Base-by-base conservation (phyloP, 1,140 invertebrate species). In the Phocides pigmalion region DNA sequence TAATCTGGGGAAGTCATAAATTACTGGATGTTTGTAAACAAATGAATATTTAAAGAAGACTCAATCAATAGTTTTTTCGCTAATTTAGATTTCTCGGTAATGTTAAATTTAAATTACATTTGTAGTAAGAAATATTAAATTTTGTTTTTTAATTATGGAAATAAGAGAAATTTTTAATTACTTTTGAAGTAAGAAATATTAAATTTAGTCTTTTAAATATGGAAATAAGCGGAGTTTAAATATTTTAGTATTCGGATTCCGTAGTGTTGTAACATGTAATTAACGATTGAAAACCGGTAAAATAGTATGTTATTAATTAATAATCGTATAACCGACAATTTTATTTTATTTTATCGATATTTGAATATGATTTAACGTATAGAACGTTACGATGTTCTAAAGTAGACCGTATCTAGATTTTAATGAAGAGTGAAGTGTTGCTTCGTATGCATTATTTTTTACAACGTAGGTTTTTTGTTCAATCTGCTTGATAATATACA, bases 231-330 rank as follows among this genome's bases (percentile, higher is more conserved):
- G 12, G 20, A 22, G 16, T 8, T 44, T 44, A 19, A 22, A 22
- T n/a, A n/a, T n/a, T 42, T 42, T 3, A 47, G 22, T 17, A 28
- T 51, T 51, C 20, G 41, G 49, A 59, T 37, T 22, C 64, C 28
- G 28, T 51, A 19, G 17, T 49, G 37, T 15, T 51, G 32, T n/a
- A n/a, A 11, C n/a, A 35, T n/a, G 9, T 8, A 28, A 3, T 28
- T 28, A n/a, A n/a, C n/a, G n/a, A n/a, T n/a, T 28, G 5, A 28
- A 11, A n/a, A 35, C 32, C 32, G n/a, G 1, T 35, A 35, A 32
- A 32, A 4, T 32, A 22, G 2, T 22, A 3, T 32, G 1, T 4
- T 32, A 8, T 28, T 28, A 44, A 42, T 41, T 28, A 51, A 11
- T 25, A 12, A 17, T 28, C 41, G 15, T 12, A 32, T 66, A 44